Evolutionary conservation across 2,797 vertebrate species (phyloP).

Genomic region (Botia almorhae): DNA sequence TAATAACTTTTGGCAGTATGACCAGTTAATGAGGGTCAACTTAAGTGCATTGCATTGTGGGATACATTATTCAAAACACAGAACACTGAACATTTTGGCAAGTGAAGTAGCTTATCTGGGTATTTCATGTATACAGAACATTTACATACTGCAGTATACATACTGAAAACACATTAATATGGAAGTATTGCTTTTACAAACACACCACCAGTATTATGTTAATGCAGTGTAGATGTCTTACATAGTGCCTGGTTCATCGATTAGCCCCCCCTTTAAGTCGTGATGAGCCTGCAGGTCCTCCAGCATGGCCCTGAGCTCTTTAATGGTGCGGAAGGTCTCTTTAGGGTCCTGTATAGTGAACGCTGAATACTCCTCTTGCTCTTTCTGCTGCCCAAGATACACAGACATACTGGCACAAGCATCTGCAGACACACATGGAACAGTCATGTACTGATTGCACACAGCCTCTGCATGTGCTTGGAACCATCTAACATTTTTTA

Average conservation of each 20-base stretch:
- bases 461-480: background rate
- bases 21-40: background rate
- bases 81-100: too few species aligned
- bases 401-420: conserved; percentile 93
- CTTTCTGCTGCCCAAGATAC: conserved; percentile 92
- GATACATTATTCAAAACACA: background rate
- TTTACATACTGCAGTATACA: background rate
- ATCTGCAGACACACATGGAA: conserved; percentile 75
- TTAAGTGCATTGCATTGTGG: background rate
- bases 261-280: conserved; percentile 70
- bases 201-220: too few species aligned
- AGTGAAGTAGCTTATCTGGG: background rate
- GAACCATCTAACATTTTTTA: background rate
- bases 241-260: conserved; percentile 87
- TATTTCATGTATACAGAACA: background rate
- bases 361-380: conserved; percentile 91
- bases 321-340: conserved; percentile 94
- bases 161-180: background rate
- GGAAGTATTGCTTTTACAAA: too few species aligned
- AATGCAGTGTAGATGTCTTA: conserved; percentile 71
- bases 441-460: background rate
- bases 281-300: conserved; percentile 88
- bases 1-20: too few species aligned
- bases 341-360: conserved; percentile 97
- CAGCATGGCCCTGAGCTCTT: conserved; percentile 85